A percentile compares a stretch with the other conserved stretches of the same genome.
phyloP scores from a whole-genome alignment of 2,113 vertebrate species.

The Vimba vimba region DNA sequence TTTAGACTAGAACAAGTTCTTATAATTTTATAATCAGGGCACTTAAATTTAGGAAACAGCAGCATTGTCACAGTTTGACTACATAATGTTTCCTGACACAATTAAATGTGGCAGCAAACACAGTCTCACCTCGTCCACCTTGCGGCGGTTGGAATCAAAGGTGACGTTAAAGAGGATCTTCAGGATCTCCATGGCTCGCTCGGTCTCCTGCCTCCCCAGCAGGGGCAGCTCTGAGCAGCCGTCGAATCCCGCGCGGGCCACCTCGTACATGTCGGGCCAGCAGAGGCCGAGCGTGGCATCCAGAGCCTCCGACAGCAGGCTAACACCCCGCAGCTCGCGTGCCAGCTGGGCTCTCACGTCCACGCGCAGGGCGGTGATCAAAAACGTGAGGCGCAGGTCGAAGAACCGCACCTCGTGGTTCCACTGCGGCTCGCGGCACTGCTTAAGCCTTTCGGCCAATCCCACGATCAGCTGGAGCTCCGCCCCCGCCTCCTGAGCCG shows the following conservation, averaged over 20 bases:
- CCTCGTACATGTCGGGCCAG: conserved; percentile 81
- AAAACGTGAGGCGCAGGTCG: conserved; percentile 87
- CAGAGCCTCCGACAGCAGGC: conserved; percentile 79
- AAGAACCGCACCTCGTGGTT: conserved; percentile 88
- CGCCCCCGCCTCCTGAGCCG: conserved; percentile 79
- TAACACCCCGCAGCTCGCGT: conserved; percentile 83
- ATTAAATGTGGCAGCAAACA: background rate
- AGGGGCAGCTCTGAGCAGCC: conserved; percentile 66
- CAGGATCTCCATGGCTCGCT: conserved; percentile 90
- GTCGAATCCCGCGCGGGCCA: conserved; percentile 62
- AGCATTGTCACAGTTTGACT: background rate
- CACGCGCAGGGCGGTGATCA: conserved; percentile 85
- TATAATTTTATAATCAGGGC: background rate
- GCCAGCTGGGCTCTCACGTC: conserved; percentile 85
- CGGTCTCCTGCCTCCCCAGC: conserved; percentile 82
- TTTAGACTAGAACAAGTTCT: background rate
- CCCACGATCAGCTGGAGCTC: conserved; percentile 81
- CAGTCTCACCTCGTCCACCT: conserved; percentile 86
- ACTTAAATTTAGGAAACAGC: background rate
- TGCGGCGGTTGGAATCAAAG: conserved; percentile 81
- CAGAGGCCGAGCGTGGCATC: conserved; percentile 80
- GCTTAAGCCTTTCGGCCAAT: conserved; percentile 81
- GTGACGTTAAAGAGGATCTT: conserved; percentile 97
- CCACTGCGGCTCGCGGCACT: conserved; percentile 76
- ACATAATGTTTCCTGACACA: background rate